A percentile compares a stretch with the other conserved stretches of the same genome.
phyloP scores from a whole-genome alignment of 2,113 vertebrate species.

The Mirza zaza region DNA sequence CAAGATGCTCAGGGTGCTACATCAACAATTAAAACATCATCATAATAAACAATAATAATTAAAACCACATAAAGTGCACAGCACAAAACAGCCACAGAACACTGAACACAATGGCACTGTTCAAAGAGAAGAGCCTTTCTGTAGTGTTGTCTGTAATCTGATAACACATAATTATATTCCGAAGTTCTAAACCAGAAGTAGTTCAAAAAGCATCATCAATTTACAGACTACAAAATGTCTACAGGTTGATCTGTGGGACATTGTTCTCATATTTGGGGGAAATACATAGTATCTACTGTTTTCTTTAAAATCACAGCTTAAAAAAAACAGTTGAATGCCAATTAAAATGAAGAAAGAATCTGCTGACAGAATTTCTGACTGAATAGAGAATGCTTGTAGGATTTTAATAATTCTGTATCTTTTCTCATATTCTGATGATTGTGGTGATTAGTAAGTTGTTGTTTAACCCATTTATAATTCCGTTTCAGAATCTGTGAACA shows the following conservation, averaged over 20 bases:
- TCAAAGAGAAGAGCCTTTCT: neutral
- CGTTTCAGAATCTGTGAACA: neutral
- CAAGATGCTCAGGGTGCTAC: neutral
- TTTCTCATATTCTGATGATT: neutral
- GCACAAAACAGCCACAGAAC: neutral
- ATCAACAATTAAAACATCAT: conserved; percentile 75
- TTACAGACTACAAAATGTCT: neutral
- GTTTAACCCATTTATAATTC: neutral
- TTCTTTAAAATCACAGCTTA: conserved; percentile 60
- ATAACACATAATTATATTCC: neutral
- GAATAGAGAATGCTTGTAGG: neutral
- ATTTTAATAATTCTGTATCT: neutral
- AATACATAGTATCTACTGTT: neutral
- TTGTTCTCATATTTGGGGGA: neutral
- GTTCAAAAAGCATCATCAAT: neutral
- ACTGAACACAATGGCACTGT: neutral
- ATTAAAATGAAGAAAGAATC: conserved; percentile 50
- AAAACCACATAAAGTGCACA: conserved; percentile 62
- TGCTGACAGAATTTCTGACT: neutral
- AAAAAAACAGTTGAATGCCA: neutral
- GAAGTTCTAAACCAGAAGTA: conserved; percentile 17
- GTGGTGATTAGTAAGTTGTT: conserved; percentile 9
- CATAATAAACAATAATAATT: conserved; percentile 72
- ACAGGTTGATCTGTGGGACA: neutral
- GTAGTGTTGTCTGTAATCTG: neutral